Conservation (phyloP, 2,888 invertebrate species). For the Adelognathus sp. region DNA sequence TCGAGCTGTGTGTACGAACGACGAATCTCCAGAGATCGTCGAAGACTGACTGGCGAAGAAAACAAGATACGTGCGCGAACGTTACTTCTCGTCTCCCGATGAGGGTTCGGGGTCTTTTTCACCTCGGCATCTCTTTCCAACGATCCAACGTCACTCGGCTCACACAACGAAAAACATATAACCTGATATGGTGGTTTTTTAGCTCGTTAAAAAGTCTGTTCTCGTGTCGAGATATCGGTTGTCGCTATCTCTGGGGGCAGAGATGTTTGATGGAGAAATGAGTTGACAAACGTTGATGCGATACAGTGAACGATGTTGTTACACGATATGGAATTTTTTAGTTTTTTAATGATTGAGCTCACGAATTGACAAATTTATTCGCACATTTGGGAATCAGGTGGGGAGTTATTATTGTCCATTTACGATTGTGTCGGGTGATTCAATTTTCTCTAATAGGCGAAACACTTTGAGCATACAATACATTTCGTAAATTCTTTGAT, state of each 20-base stretch:
- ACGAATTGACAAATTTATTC: too few relatives aligned
- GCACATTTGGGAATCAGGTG: too few relatives aligned
- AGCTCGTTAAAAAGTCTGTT: not conserved
- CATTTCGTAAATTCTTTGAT: too few relatives aligned
- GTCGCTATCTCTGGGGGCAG: too few relatives aligned
- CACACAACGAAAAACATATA: conserved; percentile 5
- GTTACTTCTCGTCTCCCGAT: conserved; percentile 24
- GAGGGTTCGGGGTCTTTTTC: conserved; percentile 11
- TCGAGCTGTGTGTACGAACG: conserved; percentile 6
- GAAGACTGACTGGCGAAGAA: conserved; percentile 32
- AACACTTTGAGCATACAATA: too few relatives aligned
- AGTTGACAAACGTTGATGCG: not conserved
- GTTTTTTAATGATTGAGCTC: too few relatives aligned
- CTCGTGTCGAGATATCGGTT: not conserved
- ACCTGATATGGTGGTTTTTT: not conserved
- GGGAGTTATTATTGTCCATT: too few relatives aligned
- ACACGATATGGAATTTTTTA: too few relatives aligned
- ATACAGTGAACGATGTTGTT: too few relatives aligned
- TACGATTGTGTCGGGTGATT: too few relatives aligned
- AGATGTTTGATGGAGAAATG: not conserved
- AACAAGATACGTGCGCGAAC: not conserved
- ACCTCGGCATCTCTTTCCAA: not conserved
- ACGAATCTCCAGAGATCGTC: conserved; percentile 36
- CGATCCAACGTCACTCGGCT: not conserved
- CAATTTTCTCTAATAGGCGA: too few relatives aligned